A percentile compares a stretch with the other conserved stretches of the same genome.
These are phyloP conservation scores for Pseudochirops corinnae DNA, from an alignment of 2,797 vertebrate species.

Conservation along the genomic window DNA sequence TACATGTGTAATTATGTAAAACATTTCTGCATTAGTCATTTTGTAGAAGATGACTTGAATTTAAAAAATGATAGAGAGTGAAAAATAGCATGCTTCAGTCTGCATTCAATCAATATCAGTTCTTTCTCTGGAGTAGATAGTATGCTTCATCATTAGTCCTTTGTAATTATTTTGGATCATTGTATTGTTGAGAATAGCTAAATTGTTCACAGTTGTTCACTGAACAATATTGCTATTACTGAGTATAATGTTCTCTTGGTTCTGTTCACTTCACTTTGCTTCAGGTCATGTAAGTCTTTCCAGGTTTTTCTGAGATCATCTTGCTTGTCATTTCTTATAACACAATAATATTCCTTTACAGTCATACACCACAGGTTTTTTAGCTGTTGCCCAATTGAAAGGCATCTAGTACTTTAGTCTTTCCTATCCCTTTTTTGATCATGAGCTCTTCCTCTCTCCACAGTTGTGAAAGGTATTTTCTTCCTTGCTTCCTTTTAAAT, in stretches of 20 bases:
- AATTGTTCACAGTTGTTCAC: neutral
- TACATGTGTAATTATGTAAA: neutral
- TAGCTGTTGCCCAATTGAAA: neutral
- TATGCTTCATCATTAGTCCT: neutral
- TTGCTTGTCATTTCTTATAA: neutral
- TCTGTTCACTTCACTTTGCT: neutral
- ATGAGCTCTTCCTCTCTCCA: neutral
- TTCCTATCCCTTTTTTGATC: neutral
- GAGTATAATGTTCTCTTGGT: neutral
- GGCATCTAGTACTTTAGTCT: neutral
- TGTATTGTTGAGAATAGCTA: neutral
- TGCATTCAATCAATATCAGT: neutral
- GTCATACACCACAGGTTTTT: neutral
- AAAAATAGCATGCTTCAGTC: neutral
- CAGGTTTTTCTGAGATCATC: neutral
- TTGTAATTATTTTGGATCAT: neutral
- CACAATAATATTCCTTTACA: neutral
- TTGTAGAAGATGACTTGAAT: neutral
- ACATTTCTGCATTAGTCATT: neutral
- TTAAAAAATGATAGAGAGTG: neutral
- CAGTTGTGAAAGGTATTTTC: neutral
- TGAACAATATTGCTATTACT: neutral
- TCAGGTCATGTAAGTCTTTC: neutral
- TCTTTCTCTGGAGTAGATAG: neutral
- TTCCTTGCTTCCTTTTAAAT: neutral